These are phyloP conservation scores for Nipponacmea schrenckii DNA, from an alignment of 2,888 invertebrate genomes.

Conservation along the genomic window DNA sequence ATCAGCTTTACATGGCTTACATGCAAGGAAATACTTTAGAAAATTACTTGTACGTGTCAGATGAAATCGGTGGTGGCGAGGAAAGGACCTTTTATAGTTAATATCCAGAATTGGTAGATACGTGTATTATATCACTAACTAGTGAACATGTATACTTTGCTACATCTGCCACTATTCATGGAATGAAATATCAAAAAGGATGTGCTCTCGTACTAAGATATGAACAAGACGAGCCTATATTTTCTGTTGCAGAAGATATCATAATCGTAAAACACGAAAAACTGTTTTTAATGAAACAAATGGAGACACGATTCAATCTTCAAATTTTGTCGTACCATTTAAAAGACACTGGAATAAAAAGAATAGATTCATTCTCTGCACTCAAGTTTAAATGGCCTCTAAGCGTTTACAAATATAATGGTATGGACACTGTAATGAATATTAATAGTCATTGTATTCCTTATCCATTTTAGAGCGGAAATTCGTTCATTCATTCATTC, in stretches of 20 bases:
- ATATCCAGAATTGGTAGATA: background rate
- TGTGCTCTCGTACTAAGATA: background rate
- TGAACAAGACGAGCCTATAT: background rate
- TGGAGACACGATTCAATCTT: background rate
- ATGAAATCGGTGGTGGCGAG: background rate
- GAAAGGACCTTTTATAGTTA: background rate
- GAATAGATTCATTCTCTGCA: background rate
- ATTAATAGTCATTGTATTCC: background rate
- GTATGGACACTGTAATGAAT: background rate
- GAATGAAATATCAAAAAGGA: background rate
- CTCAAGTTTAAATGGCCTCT: background rate
- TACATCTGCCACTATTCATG: background rate
- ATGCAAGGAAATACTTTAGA: too few relatives aligned
- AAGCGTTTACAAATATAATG: background rate
- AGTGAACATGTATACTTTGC: background rate
- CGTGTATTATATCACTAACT: background rate
- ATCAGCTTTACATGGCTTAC: background rate
- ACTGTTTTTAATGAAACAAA: background rate
- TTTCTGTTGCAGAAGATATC: background rate
- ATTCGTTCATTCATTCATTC: too few relatives aligned
- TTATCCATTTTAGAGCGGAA: background rate
- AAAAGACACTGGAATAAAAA: background rate
- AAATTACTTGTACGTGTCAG: background rate
- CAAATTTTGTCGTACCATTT: background rate
- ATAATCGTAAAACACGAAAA: background rate